These are phyloP conservation scores for Leptinotarsa rubiginosa DNA, from an alignment of 2,888 invertebrate species.

Conservation along the genomic window DNA sequence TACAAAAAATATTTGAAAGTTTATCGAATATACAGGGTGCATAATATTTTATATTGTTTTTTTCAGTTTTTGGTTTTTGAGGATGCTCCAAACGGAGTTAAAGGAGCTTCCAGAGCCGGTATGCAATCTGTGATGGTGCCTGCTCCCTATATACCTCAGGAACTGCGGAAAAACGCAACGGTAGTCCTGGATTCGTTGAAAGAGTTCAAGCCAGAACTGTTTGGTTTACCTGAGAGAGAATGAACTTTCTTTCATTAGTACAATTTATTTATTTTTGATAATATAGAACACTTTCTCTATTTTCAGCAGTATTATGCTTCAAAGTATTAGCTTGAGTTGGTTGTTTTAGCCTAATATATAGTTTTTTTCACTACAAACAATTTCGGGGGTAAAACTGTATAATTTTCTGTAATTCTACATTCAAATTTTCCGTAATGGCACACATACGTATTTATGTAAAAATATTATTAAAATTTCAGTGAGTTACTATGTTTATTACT, in stretches of 20 bases:
- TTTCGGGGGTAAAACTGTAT: too few species aligned
- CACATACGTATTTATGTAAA: too few species aligned
- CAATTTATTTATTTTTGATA: slow-evolving; percentile 50
- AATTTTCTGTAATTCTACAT: too few species aligned
- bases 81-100: slow-evolving; percentile 91
- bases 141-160: slow-evolving; percentile 69
- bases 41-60: slow-evolving; percentile 6
- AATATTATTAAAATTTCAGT: too few species aligned
- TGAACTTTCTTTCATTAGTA: slow-evolving; percentile 32
- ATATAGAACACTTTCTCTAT: neutral
- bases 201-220: slow-evolving; percentile 86
- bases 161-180: slow-evolving; percentile 73
- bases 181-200: slow-evolving; percentile 79
- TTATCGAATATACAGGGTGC: too few species aligned
- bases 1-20: too few species aligned
- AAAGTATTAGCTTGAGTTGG: neutral
- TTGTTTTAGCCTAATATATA: too few species aligned
- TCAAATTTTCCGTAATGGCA: too few species aligned
- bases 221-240: slow-evolving; percentile 79
- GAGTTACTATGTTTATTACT: too few species aligned
- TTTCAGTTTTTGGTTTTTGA: slow-evolving; percentile 84
- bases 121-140: slow-evolving; percentile 92
- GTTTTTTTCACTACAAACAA: too few species aligned
- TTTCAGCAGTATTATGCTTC: neutral
- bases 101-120: slow-evolving; percentile 80